Evolutionary conservation across 2,888 invertebrate genomes (phyloP), one percentile per base, ranked within the genome.

Genomic region (Cheilosia grossa): DNA sequence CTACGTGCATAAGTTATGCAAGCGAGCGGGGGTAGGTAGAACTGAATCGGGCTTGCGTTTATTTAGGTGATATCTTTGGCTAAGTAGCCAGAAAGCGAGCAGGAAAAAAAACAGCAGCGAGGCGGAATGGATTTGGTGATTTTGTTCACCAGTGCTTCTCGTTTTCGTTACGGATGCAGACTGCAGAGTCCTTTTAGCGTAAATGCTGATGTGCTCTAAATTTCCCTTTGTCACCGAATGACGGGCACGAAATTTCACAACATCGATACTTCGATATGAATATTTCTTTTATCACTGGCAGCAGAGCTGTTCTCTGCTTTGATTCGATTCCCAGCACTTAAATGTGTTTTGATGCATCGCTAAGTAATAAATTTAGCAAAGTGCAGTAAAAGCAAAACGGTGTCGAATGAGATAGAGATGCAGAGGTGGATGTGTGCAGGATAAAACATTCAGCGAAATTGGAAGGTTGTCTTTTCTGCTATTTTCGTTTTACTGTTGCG

Each of bases 61-160:
- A 66, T 67, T 63, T 74, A 73, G 56, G 40, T 53, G 73, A 73
- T 80, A 75, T 80, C 74, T 70, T 80, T 70, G 59, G 66, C 74
- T 66, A 70, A 74, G 66, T 77, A 77, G 42, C 82, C 70, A 75
- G 69, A 49, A 37, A 74, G 13, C 19, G 9, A 27, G 4, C 10
- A 21, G 40, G 47, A 30, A 49, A 49, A 19, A 42, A 30, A 13
- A 17, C 33, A 64, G 13, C 17, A 10, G 2, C 10, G 4, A 53
- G n/a, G 10, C 33, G 37, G 78, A 17, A 69, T 54, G 24, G 61
- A 63, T 78, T 58, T 69, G 47, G 67, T 54, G 63, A 78, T 63
- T 53, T 70, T 63, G 79, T 64, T 63, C 74, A 47, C 54, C 37
- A 49, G 37, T 15, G 21, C 37, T 7, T 30, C 58, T 13, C 7